A percentile compares a stretch with the other conserved stretches of the same genome.
These are phyloP conservation scores for Trachops cirrhosus DNA, from an alignment of 2,797 vertebrate genomes.

Conservation along the genomic window DNA sequence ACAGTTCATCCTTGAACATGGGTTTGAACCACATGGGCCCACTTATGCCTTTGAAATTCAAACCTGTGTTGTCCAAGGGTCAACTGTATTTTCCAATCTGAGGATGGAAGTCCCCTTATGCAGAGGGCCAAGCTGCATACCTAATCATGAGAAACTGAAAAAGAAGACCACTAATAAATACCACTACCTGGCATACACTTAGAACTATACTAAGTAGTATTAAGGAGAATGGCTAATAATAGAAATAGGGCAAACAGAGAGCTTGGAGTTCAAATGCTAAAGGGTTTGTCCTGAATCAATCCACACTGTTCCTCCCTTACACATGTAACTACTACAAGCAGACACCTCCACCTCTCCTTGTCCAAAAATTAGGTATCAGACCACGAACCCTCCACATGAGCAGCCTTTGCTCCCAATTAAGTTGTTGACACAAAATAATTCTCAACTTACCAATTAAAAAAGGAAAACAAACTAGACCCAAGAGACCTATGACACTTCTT, in stretches of 20 bases:
- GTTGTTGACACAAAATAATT: constrained; percentile 62
- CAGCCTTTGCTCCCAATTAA: constrained; percentile 56
- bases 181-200: neutral
- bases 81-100: neutral
- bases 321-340: neutral
- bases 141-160: neutral
- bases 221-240: neutral
- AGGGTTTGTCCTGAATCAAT: neutral
- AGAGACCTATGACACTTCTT: constrained; percentile 45
- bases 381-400: neutral
- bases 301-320: neutral
- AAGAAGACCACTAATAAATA: neutral
- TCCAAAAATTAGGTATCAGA: neutral
- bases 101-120: neutral
- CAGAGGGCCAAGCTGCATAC: neutral
- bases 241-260: neutral
- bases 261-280: neutral
- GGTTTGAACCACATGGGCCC: neutral
- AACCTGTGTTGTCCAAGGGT: neutral
- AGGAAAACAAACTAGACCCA: constrained; percentile 55
- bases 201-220: neutral
- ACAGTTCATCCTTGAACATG: neutral
- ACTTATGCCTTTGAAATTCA: neutral
- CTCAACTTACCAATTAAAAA: constrained; percentile 68
- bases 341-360: neutral